A percentile compares a stretch with the other conserved stretches of the same genome.
These are phyloP conservation scores for Caenorhabditis becei DNA, from an alignment of 2,888 invertebrate genomes.

Conservation along the genomic window DNA sequence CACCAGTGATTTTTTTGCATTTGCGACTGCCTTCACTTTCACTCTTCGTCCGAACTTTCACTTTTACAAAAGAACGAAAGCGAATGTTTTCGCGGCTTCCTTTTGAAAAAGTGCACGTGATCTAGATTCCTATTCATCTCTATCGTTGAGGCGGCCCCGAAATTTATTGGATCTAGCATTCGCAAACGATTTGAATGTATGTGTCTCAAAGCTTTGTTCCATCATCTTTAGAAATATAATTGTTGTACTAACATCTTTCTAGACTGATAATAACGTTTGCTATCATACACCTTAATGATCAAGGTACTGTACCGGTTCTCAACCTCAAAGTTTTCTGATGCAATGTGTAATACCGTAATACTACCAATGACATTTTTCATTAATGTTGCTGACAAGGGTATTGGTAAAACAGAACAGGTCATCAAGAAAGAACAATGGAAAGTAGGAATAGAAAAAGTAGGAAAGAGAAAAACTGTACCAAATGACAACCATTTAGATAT, in stretches of 20 bases:
- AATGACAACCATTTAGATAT: constrained; percentile 33
- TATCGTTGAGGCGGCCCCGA: background rate
- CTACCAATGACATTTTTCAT: no score
- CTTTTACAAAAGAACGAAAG: constrained; percentile 6
- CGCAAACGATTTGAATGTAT: background rate
- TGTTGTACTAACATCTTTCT: no score
- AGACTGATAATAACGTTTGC: no score
- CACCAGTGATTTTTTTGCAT: background rate
- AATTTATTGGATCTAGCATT: background rate
- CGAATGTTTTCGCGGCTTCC: constrained; percentile 9
- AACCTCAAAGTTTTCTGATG: constrained; percentile 2
- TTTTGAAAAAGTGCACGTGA: constrained; percentile 47
- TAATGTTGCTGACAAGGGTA: no score
- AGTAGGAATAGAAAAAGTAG: constrained; percentile 42
- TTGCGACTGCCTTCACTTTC: constrained; percentile 37
- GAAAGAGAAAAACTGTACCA: constrained; percentile 45
- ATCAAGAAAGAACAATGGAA: constrained; percentile 40
- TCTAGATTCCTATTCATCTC: constrained; percentile 40
- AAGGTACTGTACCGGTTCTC: no score
- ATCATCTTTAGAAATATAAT: no score
- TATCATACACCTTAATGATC: no score
- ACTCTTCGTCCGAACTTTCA: constrained; percentile 9
- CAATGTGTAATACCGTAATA: no score
- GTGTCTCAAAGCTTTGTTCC: no score
- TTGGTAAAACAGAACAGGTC: background rate